Conservation (phyloP, 2,888 invertebrate genomes). For the Chouioia cunea region DNA sequence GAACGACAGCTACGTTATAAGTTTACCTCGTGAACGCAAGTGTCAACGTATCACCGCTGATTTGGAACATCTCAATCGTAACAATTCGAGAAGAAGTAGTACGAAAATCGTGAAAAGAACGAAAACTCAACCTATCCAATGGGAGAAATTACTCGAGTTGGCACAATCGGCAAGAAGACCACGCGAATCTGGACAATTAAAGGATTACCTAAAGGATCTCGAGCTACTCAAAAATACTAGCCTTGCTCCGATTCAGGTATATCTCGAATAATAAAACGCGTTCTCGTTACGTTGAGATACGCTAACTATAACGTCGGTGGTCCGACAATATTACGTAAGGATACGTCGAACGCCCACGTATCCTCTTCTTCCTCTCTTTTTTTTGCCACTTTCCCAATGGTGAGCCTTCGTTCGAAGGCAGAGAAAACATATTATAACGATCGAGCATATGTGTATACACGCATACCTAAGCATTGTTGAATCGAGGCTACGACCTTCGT, state of each 20-base stretch:
- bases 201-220: constrained; percentile 58
- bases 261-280: no score
- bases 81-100: constrained; percentile 10
- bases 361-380: no score
- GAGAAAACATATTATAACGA: no score
- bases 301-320: no score
- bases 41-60: constrained; percentile 63
- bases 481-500: no score
- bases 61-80: constrained; percentile 51
- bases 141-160: constrained; percentile 73
- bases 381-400: no score
- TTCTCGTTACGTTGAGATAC: no score
- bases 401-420: no score
- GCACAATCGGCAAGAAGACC: constrained; percentile 70
- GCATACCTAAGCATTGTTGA: no score
- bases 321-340: no score
- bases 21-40: constrained; percentile 59
- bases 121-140: constrained; percentile 65
- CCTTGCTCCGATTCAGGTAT: constrained; percentile 35
- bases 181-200: constrained; percentile 55
- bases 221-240: constrained; percentile 58
- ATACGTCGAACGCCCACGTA: no score
- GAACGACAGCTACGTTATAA: constrained; percentile 62
- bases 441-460: no score
- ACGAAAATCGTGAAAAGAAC: constrained; percentile 41